Conservation (phyloP, 2,797 vertebrate species). For the Cyprinella venusta region DNA sequence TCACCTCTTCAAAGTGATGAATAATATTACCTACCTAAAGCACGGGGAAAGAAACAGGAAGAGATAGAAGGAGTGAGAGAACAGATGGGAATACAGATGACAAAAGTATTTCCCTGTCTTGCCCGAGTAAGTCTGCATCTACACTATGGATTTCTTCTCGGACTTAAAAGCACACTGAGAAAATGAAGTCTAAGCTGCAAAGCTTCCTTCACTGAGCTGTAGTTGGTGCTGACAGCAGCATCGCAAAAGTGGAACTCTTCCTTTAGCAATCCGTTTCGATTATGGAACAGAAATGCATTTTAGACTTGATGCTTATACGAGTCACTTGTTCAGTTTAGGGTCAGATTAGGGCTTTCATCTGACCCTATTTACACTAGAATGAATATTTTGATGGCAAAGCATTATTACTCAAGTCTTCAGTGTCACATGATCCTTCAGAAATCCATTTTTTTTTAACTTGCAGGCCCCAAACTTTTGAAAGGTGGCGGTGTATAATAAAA, state of each 20-base stretch:
- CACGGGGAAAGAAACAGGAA: conserved; percentile 1
- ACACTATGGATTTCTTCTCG: conserved; percentile 15
- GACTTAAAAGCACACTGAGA: conserved; percentile 28
- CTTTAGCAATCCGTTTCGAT: conserved; percentile 4
- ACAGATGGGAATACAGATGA: conserved; percentile 26
- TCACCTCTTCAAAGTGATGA: conserved; percentile 61
- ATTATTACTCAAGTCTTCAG: no score
- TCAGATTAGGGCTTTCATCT: background rate
- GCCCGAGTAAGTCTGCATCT: conserved; percentile 31
- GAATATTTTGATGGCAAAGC: no score
- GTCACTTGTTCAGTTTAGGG: conserved; percentile 1
- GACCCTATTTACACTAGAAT: background rate
- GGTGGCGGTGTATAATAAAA: no score
- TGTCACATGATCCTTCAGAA: no score
- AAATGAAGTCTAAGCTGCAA: conserved; percentile 29
- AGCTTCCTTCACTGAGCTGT: conserved; percentile 16
- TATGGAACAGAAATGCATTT: background rate
- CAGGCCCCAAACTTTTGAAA: no score
- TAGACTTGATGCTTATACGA: background rate
- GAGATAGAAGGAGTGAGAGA: conserved; percentile 13
- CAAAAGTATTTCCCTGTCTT: conserved; percentile 32
- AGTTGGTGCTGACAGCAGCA: conserved; percentile 32
- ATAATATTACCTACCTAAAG: conserved; percentile 59
- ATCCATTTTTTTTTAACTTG: no score
- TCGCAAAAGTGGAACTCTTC: conserved; percentile 27